Evolutionary conservation across 2,113 vertebrate genomes (phyloP).

Genomic region (Vireo altiloquus): DNA sequence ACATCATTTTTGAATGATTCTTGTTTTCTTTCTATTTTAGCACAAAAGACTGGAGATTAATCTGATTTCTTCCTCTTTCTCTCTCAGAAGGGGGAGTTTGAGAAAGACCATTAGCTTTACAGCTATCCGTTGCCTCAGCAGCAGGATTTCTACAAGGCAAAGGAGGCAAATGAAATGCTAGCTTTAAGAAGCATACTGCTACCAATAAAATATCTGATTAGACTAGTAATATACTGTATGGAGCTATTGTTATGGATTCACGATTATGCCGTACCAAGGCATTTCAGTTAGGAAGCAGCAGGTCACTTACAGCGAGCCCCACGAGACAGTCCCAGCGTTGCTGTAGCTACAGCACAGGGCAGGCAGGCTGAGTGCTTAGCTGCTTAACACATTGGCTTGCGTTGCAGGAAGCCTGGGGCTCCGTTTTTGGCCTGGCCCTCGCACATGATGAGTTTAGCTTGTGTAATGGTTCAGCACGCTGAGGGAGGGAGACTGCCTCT

Average conservation of each 20-base stretch:
- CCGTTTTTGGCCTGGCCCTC: background rate
- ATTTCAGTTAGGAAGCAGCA: slow-evolving; percentile 21
- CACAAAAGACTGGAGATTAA: slow-evolving; percentile 61
- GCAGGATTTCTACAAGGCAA: slow-evolving; percentile 53
- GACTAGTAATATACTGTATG: slow-evolving; percentile 21
- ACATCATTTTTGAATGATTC: slow-evolving; percentile 58
- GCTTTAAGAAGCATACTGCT: slow-evolving; percentile 18
- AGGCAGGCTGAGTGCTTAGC: background rate
- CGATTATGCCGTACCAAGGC: background rate
- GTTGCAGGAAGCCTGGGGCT: background rate
- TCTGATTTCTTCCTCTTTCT: slow-evolving; percentile 41
- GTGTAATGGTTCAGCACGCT: background rate
- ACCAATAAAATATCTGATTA: slow-evolving; percentile 55
- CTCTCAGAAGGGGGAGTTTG: slow-evolving; percentile 37
- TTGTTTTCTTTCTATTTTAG: slow-evolving; percentile 72
- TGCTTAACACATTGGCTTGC: background rate
- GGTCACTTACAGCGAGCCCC: background rate
- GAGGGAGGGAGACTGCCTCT: background rate
- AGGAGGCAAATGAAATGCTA: slow-evolving; percentile 53
- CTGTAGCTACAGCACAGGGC: background rate
- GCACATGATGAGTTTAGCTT: background rate
- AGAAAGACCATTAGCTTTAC: slow-evolving; percentile 67
- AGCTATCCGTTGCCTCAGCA: slow-evolving; percentile 15
- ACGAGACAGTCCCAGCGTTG: background rate
- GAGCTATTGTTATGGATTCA: slow-evolving; percentile 11